Percentiles rank a stretch among this genome's conserved stretches.
phyloP scores from a whole-genome alignment of 1,140 invertebrate genomes.

The Neelides sp. region DNA sequence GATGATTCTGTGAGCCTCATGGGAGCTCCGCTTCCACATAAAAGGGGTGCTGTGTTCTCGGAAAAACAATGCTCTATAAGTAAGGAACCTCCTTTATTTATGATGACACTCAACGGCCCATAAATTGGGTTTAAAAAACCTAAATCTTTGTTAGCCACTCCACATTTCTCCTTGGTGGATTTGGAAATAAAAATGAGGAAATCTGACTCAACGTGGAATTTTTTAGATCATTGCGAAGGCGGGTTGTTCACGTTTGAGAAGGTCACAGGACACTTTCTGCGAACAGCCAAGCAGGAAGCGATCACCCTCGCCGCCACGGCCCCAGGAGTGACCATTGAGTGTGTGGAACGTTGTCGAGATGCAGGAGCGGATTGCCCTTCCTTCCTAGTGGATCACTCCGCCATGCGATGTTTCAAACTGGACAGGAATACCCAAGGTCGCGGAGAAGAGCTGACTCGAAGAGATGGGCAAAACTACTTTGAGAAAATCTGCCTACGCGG shows the following conservation, averaged over 20 bases:
- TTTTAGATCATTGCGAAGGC: slow-evolving; percentile 38
- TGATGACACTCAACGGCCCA: too few relatives aligned
- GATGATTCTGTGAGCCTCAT: slow-evolving; percentile 39
- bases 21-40: slow-evolving; percentile 31
- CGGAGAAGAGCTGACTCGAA: slow-evolving; percentile 35
- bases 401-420: slow-evolving; percentile 39
- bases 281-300: slow-evolving; percentile 37
- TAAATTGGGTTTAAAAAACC: too few relatives aligned
- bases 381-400: slow-evolving; percentile 40
- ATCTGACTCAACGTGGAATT: too few relatives aligned
- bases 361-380: slow-evolving; percentile 40
- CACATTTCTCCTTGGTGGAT: too few relatives aligned
- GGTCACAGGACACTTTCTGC: slow-evolving; percentile 39
- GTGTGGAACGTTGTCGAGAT: slow-evolving; percentile 35
- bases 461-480: slow-evolving; percentile 40
- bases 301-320: slow-evolving; percentile 35
- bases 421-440: slow-evolving; percentile 42
- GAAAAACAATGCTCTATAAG: slow-evolving; percentile 40
- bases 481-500: slow-evolving; percentile 42
- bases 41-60: slow-evolving; percentile 35
- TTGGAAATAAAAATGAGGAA: too few relatives aligned
- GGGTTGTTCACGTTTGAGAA: slow-evolving; percentile 43
- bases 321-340: slow-evolving; percentile 37
- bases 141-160: too few relatives aligned
- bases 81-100: slow-evolving; percentile 30